Base-by-base conservation (phyloP, 2,797 vertebrate species). In the Hippocampus kuda region DNA sequence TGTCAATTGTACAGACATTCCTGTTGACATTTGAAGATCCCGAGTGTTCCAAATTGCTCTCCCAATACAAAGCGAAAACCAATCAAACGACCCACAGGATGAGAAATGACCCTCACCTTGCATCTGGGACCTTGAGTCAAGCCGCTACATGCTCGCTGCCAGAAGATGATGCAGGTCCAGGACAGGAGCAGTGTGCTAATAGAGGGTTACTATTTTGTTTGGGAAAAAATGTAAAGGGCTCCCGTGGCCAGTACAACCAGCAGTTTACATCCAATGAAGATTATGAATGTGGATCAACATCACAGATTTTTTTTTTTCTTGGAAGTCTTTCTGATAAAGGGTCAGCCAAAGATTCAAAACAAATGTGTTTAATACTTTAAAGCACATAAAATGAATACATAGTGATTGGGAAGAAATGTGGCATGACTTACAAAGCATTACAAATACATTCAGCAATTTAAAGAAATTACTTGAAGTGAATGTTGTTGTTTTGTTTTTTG, bases 311-410 rank as follows among this genome's bases (percentile, higher is more conserved):
- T 34, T 34, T 34, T 38, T 30, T 9, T 60, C 27, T 57, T 27
- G 24, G 10, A 60, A 60, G 27, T 10, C 4, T 18, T 60, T 11
- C 8, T 13, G 48, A 53, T 10, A n/a, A n/a, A 22, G 48, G 16
- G 11, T 30, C 7, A 53, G 8, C 26, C 24, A 46, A 26, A 26
- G 54, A 75, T 67, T 60, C 68, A 81, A 84, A 77, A 79, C 73
- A 75, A 64, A 86, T 20, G 27, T 34, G 57, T 69, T 89, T 88
- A 88, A 86, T 88, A 60, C 82, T 77, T 80, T 42, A 81, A 76
- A 82, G 79, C 88, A 89, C 86, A 88, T 85, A 89, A 89, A 86
- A 16, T 7, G 8, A 63, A 38, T 38, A 61, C 59, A 61, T 16
- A 64, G 44, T 27, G 27, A 34, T 48, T 34, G 48, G 69, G 62